These are phyloP conservation scores for Drosophila quadrilineata DNA, from an alignment of 1,140 invertebrate genomes.

Conservation along the genomic window DNA sequence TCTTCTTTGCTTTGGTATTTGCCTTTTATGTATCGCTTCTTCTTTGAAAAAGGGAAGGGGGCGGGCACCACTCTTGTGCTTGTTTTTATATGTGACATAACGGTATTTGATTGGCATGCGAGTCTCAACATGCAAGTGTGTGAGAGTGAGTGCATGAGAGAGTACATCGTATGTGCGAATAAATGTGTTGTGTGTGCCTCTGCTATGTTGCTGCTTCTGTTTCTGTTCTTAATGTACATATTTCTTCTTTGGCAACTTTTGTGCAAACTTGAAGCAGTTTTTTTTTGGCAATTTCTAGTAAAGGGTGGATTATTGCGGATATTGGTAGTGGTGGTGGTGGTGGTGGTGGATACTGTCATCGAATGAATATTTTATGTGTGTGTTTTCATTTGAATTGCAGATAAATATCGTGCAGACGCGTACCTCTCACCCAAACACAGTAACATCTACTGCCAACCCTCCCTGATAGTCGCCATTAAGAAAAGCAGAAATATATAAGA, in stretches of 20 bases:
- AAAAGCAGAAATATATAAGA: no score
- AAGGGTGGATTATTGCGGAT: neutral
- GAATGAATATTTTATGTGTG: slow-evolving; percentile 29
- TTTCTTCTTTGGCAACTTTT: neutral
- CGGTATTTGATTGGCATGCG: slow-evolving; percentile 35
- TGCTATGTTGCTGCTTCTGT: slow-evolving; percentile 1
- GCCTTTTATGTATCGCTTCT: slow-evolving; percentile 25
- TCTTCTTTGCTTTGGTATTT: slow-evolving; percentile 35
- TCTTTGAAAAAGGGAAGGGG: no score
- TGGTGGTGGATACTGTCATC: slow-evolving; percentile 5
- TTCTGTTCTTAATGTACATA: slow-evolving; percentile 1
- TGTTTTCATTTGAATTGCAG: slow-evolving; percentile 62
- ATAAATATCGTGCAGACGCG: slow-evolving; percentile 46
- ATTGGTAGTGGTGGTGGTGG: neutral
- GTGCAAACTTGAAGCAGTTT: neutral
- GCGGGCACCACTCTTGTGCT: slow-evolving; percentile 28
- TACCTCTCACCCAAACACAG: slow-evolving; percentile 21
- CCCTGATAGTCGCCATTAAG: slow-evolving; percentile 3
- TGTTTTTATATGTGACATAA: slow-evolving; percentile 68
- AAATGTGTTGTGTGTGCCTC: neutral
- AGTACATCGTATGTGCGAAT: no score
- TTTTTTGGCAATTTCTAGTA: neutral
- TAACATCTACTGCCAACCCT: slow-evolving; percentile 66
- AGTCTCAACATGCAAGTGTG: slow-evolving; percentile 1
- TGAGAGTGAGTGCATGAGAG: slow-evolving; percentile 5